These are phyloP conservation scores for Cheiracanthium punctorium DNA, from an alignment of 2,888 invertebrate genomes.

Conservation along the genomic window DNA sequence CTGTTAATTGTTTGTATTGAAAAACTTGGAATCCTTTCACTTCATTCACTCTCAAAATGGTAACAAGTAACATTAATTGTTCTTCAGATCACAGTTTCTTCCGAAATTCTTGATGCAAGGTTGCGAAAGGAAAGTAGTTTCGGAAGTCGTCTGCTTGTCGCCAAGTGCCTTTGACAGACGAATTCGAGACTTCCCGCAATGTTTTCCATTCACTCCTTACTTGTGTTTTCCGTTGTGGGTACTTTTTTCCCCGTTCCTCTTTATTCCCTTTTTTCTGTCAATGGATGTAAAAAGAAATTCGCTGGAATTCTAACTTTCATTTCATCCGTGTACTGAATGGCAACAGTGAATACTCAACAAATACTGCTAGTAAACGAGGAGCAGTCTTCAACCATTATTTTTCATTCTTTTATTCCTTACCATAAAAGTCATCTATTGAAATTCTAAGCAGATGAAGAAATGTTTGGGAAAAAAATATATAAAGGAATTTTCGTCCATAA, in stretches of 20 bases:
- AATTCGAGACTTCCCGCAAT: constrained; percentile 47
- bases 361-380: neutral
- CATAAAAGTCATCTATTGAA: too few species aligned
- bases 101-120: constrained; percentile 34
- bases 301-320: too few species aligned
- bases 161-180: constrained; percentile 65
- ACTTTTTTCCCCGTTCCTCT: too few species aligned
- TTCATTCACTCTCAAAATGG: neutral
- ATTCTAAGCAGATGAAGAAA: neutral
- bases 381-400: neutral
- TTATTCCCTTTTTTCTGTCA: too few species aligned
- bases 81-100: constrained; percentile 20
- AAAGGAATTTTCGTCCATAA: neutral
- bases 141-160: constrained; percentile 58
- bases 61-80: neutral
- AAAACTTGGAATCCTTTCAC: too few species aligned
- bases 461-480: neutral
- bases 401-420: too few species aligned
- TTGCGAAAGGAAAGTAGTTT: constrained; percentile 34
- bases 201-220: constrained; percentile 48
- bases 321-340: neutral
- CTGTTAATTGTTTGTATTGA: too few species aligned
- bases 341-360: neutral
- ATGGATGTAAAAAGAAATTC: too few species aligned
- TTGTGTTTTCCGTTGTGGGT: constrained; percentile 26